A percentile compares a stretch with the other conserved stretches of the same genome.
phyloP scores from a whole-genome alignment of 2,113 vertebrate genomes.

The Peromyscus polionotus region DNA sequence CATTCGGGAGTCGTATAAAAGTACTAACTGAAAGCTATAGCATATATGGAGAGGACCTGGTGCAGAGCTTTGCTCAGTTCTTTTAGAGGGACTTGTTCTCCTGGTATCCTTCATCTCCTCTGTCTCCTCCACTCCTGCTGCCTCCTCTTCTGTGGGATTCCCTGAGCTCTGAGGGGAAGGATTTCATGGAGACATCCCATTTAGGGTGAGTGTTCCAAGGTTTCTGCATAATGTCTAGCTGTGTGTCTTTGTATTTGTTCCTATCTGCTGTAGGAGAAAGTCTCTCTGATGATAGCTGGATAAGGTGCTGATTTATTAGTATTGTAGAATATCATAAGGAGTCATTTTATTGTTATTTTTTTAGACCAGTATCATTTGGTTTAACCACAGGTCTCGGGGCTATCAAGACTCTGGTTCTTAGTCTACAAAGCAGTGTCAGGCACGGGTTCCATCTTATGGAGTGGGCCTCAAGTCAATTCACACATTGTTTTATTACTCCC shows the following conservation, averaged over 20 bases:
- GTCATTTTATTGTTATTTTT: neutral
- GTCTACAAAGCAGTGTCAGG: neutral
- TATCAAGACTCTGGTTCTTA: neutral
- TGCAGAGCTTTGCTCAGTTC: neutral
- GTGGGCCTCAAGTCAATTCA: neutral
- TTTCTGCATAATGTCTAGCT: neutral
- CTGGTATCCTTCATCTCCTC: neutral
- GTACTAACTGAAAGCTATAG: too few species aligned
- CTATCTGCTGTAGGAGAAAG: neutral
- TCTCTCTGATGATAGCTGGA: neutral
- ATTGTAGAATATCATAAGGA: neutral
- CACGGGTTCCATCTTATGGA: neutral
- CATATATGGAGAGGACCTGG: too few species aligned
- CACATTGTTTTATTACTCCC: neutral
- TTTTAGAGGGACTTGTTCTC: neutral
- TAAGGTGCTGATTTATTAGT: neutral
- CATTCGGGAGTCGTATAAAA: too few species aligned
- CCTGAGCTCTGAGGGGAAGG: neutral
- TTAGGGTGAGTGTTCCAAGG: neutral
- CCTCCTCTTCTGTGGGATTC: neutral
- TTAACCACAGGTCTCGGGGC: neutral
- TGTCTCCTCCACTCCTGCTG: neutral
- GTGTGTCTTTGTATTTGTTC: neutral
- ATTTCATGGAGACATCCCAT: neutral
- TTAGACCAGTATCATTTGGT: neutral